Percentiles rank a stretch among this genome's conserved stretches.
Evolutionary conservation across 2,888 invertebrate genomes (phyloP).

Genomic region (Polietes domitor): DNA sequence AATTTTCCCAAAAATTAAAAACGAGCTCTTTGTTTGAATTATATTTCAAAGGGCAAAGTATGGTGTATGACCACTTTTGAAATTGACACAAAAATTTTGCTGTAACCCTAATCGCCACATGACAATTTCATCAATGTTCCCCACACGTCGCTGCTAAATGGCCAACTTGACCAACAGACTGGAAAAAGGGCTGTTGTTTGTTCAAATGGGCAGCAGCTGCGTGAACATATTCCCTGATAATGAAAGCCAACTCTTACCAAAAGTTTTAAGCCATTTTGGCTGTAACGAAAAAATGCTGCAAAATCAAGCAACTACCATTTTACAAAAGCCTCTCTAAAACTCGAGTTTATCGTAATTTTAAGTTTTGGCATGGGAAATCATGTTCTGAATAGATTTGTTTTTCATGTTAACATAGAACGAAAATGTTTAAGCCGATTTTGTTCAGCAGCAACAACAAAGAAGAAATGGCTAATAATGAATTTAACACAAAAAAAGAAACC

Average conservation of each 20-base stretch:
- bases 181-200: slow-evolving; percentile 17
- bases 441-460: background rate
- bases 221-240: slow-evolving; percentile 45
- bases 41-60: too few relatives aligned
- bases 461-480: slow-evolving; percentile 28
- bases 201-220: slow-evolving; percentile 61
- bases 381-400: slow-evolving; percentile 29
- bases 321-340: background rate
- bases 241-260: slow-evolving; percentile 17
- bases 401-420: slow-evolving; percentile 20
- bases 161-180: slow-evolving; percentile 33
- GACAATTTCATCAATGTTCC: slow-evolving; percentile 13
- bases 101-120: slow-evolving; percentile 15
- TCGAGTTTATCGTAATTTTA: background rate
- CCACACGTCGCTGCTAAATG: too few relatives aligned
- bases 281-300: slow-evolving; percentile 32
- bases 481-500: background rate
- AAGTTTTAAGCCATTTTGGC: slow-evolving; percentile 10
- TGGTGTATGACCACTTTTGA: too few relatives aligned
- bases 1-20: too few relatives aligned
- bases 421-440: slow-evolving; percentile 46
- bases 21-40: too few relatives aligned
- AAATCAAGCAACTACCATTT: background rate
- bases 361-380: slow-evolving; percentile 1
- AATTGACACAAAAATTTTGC: background rate